Base-by-base conservation (phyloP, 2,888 invertebrate species). In the Eupsilia transversa region DNA sequence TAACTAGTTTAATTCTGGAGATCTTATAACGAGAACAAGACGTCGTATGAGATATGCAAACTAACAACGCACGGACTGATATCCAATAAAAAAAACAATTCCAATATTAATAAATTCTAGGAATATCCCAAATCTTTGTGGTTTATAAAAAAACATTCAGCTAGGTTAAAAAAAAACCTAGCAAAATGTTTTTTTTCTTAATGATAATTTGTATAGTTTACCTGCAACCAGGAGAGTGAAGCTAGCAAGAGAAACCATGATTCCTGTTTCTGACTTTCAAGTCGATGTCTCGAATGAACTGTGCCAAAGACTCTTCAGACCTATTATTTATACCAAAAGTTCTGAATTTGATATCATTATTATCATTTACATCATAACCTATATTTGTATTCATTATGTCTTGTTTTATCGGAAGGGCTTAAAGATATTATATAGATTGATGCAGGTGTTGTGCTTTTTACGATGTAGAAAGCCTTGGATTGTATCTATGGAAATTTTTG, bases 151-250 rank as follows among this genome's bases (percentile, higher is more conserved):
- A n/a, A n/a, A n/a, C n/a, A n/a, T n/a, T n/a, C n/a, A n/a, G n/a
- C 17, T 4, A 43, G 43, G 14, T 20, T 0, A 20, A 17, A 43
- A 5, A 43, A 20, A 43, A 43, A 43, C n/a, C n/a, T n/a, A 43
- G 17, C 5, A 0, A 1, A 38, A 10, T 0, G 10, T 41, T 43
- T 43, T 14, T 43, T 43, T 43, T 43, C 43, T 43, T 43, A 43
- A 23, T 9, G 0, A 46, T 46, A 20, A 46, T 43, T 43, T 49
- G n/a, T n/a, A n/a, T n/a, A 52, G 1, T 68, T 74, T 80, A 82
- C 82, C 82, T 59, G 80, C 84, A 12, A 84, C 56, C 27, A 82
- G 61, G 23, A 82, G 57, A 9, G 68, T 57, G 65, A 70, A 65
- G 56, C 43, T 41, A n/a, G 65, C 23, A 17, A 60, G 10, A 12